A percentile compares a stretch with the other conserved stretches of the same genome.
Conservation (phyloP, 2,888 invertebrate species). For the Syrphus vitripennis region DNA sequence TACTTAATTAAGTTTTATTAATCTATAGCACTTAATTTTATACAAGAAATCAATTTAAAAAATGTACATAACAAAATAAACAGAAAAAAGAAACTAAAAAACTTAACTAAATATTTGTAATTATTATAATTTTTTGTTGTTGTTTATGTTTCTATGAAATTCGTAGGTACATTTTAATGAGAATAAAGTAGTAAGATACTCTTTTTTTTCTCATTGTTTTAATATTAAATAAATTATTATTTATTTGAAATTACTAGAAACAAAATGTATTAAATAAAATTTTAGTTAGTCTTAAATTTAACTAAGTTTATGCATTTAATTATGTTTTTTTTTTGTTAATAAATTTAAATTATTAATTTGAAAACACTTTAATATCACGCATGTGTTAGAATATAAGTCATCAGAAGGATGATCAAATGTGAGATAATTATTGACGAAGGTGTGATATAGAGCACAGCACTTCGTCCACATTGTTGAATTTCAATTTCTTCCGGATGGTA, state of each 20-base stretch:
- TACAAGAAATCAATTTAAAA: slow-evolving; percentile 57
- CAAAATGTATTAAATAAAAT: slow-evolving; percentile 33
- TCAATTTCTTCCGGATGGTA: slow-evolving; percentile 91
- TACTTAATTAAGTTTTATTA: slow-evolving; percentile 21
- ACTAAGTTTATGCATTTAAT: slow-evolving; percentile 38
- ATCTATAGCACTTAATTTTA: slow-evolving; percentile 30
- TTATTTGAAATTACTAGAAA: neutral
- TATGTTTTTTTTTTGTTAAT: neutral
- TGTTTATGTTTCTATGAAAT: slow-evolving; percentile 45
- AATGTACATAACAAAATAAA: slow-evolving; percentile 40
- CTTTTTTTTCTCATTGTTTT: neutral
- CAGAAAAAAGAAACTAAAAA: neutral
- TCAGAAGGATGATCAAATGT: slow-evolving; percentile 77
- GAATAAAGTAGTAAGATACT: neutral
- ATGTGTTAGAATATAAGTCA: slow-evolving; percentile 77
- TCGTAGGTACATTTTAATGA: slow-evolving; percentile 70
- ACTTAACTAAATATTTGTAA: slow-evolving; percentile 22
- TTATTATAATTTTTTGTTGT: neutral
- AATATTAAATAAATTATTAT: slow-evolving; percentile 6
- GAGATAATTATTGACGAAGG: slow-evolving; percentile 76
- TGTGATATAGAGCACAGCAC: slow-evolving; percentile 75
- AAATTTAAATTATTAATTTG: slow-evolving; percentile 36
- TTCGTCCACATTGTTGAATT: slow-evolving; percentile 81
- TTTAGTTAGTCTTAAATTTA: slow-evolving; percentile 64
- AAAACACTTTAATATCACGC: slow-evolving; percentile 79